Evolutionary conservation across 2,113 vertebrate genomes (phyloP).

Genomic region (Takifugu flavidus): DNA sequence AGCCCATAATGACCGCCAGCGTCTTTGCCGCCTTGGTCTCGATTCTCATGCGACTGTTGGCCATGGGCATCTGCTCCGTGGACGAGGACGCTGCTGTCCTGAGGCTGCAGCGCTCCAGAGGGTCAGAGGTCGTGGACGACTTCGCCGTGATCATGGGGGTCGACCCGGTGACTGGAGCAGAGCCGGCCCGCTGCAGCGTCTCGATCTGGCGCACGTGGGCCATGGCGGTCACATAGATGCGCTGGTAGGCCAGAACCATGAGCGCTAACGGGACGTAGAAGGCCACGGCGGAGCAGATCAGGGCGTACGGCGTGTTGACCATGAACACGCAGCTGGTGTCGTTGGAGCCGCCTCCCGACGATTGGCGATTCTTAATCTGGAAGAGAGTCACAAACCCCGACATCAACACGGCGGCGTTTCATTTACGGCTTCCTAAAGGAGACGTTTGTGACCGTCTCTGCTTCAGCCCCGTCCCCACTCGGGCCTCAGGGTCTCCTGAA

Average conservation of each 20-base stretch:
- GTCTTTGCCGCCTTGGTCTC: slow-evolving; percentile 82
- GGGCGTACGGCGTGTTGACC: slow-evolving; percentile 78
- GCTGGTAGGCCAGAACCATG: slow-evolving; percentile 79
- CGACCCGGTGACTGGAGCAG: slow-evolving; percentile 50
- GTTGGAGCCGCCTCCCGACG: slow-evolving; percentile 49
- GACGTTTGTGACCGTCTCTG: no score
- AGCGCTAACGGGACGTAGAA: slow-evolving; percentile 77
- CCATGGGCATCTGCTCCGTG: slow-evolving; percentile 40
- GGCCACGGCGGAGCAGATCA: slow-evolving; percentile 78
- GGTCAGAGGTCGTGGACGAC: slow-evolving; percentile 57
- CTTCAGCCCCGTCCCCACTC: no score
- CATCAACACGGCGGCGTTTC: background rate
- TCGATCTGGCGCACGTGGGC: slow-evolving; percentile 76
- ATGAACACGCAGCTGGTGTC: slow-evolving; percentile 78
- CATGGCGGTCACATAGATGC: slow-evolving; percentile 80
- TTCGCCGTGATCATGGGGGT: slow-evolving; percentile 27
- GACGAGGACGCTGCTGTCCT: slow-evolving; percentile 25
- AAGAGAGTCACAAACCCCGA: slow-evolving; percentile 1
- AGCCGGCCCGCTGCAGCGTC: slow-evolving; percentile 74
- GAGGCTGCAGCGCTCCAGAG: slow-evolving; percentile 39
- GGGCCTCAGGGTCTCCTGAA: no score
- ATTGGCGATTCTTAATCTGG: slow-evolving; percentile 71
- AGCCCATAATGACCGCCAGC: slow-evolving; percentile 79
- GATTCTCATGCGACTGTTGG: slow-evolving; percentile 72
- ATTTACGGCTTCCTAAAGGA: no score